Conservation (phyloP, 2,888 invertebrate species). For the Phania funesta region DNA sequence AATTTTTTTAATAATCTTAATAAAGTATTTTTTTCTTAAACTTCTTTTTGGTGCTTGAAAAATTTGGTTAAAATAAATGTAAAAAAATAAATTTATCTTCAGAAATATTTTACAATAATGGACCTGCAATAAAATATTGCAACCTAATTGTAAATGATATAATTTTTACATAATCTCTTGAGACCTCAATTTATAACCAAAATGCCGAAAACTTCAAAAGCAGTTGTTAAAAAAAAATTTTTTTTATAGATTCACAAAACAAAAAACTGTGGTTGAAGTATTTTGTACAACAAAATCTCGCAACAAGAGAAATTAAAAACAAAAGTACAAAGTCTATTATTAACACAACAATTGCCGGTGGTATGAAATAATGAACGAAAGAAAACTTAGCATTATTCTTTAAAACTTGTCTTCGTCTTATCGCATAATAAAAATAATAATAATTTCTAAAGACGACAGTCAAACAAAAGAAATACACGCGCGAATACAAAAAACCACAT, state of each 20-base stretch:
- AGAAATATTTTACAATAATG: no score
- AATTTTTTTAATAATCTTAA: no score
- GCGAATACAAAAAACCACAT: conserved; percentile 7
- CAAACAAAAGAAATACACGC: conserved; percentile 56
- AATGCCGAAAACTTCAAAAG: not conserved
- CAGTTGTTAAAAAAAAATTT: not conserved
- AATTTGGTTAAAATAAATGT: no score
- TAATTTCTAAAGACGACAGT: conserved; percentile 53
- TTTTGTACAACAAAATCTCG: conserved; percentile 29
- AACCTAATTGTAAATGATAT: no score
- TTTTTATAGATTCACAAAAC: not conserved
- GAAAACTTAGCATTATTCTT: conserved; percentile 52
- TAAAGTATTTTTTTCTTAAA: no score
- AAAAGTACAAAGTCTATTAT: conserved; percentile 60
- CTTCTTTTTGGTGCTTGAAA: no score
- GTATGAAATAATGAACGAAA: conserved; percentile 13
- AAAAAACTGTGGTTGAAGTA: conserved; percentile 22
- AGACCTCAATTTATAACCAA: no score
- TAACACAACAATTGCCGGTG: conserved; percentile 49
- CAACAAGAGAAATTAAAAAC: conserved; percentile 52
- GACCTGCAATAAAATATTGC: no score
- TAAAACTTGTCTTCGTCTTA: conserved; percentile 55
- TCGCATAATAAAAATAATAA: conserved; percentile 58
- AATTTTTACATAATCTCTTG: no score
- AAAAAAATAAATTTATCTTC: no score